Evolutionary conservation across 2,888 invertebrate genomes (phyloP).

Genomic region (Caenorhabditis sp.): DNA sequence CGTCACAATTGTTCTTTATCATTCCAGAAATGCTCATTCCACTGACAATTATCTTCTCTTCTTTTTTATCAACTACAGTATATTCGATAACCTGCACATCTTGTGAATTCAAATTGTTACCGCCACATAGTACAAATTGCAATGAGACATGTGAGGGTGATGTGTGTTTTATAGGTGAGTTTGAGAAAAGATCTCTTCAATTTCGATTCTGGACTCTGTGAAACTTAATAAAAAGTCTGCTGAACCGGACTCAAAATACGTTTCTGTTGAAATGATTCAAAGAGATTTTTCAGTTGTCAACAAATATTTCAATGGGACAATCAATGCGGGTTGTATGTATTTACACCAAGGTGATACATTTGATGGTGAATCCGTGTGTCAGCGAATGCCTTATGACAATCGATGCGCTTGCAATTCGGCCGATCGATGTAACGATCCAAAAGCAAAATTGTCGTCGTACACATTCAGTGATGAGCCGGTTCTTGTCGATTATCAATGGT

Average conservation of each 20-base stretch:
- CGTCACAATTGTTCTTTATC: not conserved
- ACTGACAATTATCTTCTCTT: not conserved
- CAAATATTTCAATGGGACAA: slow-evolving; percentile 53
- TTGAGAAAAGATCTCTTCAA: too few species aligned
- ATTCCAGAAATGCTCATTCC: not conserved
- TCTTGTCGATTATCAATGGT: slow-evolving; percentile 35
- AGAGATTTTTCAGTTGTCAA: slow-evolving; percentile 44
- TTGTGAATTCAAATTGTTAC: slow-evolving; percentile 34
- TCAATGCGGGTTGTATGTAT: slow-evolving; percentile 52
- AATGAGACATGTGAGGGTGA: slow-evolving; percentile 49
- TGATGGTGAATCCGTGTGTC: slow-evolving; percentile 36
- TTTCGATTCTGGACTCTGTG: too few species aligned
- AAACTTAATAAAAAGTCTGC: too few species aligned
- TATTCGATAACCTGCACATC: slow-evolving; percentile 37
- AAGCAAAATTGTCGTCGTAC: slow-evolving; percentile 27
- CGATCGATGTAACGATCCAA: slow-evolving; percentile 46
- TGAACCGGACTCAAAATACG: too few species aligned
- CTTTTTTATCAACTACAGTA: slow-evolving; percentile 18
- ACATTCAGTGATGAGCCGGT: slow-evolving; percentile 35
- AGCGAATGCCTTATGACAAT: slow-evolving; percentile 30
- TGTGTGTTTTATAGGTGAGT: slow-evolving; percentile 48
- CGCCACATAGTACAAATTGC: slow-evolving; percentile 35
- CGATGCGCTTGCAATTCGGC: slow-evolving; percentile 40
- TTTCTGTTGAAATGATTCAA: not conserved
- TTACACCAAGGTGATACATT: slow-evolving; percentile 32